phyloP scores from a whole-genome alignment of 2,888 invertebrate species.

The Brenthis ino region DNA sequence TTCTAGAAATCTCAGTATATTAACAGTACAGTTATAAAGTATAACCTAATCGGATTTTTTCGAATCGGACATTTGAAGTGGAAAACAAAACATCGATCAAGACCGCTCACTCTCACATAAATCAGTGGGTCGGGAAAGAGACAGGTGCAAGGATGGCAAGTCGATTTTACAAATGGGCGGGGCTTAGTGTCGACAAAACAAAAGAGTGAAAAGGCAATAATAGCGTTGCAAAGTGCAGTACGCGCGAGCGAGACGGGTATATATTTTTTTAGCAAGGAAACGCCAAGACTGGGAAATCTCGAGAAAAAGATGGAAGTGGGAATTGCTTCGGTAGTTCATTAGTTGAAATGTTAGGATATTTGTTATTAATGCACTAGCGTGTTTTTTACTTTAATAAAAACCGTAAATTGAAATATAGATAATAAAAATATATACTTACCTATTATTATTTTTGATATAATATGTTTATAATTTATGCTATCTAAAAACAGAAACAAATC shows the following conservation, averaged over 20 bases:
- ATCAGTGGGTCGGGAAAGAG: conserved; percentile 78
- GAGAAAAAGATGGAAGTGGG: conserved; percentile 64
- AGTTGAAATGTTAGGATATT: conserved; percentile 35
- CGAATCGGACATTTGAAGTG: conserved; percentile 66
- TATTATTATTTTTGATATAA: no score
- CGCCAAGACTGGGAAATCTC: conserved; percentile 72
- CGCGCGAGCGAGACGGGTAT: conserved; percentile 60
- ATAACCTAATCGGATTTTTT: conserved; percentile 67
- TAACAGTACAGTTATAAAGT: conserved; percentile 70
- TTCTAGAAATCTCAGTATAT: conserved; percentile 65
- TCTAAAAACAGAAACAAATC: no score
- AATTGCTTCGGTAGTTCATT: conserved; percentile 45
- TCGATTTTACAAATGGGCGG: conserved; percentile 82
- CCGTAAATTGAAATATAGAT: background rate
- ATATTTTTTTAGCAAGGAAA: conserved; percentile 58
- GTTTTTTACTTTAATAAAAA: background rate
- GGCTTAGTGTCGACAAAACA: conserved; percentile 79
- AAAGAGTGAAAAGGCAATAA: conserved; percentile 79
- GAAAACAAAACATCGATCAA: conserved; percentile 81
- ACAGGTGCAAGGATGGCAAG: conserved; percentile 78
- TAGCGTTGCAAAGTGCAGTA: conserved; percentile 73
- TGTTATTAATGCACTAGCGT: conserved; percentile 42
- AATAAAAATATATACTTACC: no score
- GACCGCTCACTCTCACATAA: conserved; percentile 81
- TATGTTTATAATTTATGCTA: no score